Base-by-base conservation (phyloP, 2,113 vertebrate species). In the Crotalus helleri region DNA sequence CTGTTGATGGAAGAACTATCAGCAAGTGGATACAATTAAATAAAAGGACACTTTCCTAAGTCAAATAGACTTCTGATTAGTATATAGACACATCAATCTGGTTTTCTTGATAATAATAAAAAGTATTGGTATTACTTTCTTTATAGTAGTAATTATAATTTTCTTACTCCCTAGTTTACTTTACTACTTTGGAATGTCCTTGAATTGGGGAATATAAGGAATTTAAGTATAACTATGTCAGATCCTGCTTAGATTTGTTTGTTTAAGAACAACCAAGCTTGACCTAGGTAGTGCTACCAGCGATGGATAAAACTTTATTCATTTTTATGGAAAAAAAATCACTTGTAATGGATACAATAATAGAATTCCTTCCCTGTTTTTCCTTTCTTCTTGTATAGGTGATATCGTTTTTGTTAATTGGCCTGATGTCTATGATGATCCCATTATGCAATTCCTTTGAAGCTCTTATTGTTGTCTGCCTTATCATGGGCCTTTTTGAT, bases 391-490 rank as follows among this genome's bases (percentile, higher is more conserved):
- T 1, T 61, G 1, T 94, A 93, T 93, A 99, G 99, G 99, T 99
- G 19, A 57, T 97, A 3, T 99, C 99, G 1, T 99, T 99, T 96
- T 92, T 99, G 55, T 98, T 99, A 92, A 99, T 99, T 7, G 99
- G 99, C 44, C 33, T 99, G 95, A 99, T 99, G 99, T 99, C 99
- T 61, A 99, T 99, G 98, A 99, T 99, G 99, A 99, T 99, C 91
- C 99, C 99, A 0, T 93, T 99, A 93, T 99, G 99, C 94, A 17
- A 97, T 0, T 64, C 97, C 94, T 99, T 99, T 1, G 98, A 98
- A 0, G 98, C 97, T 7, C 98, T 99, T 57, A 98, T 99, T 0
- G 98, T 98, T 0, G 99, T 99, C 85, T 99, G 99, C 93, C 98
- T 99, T 93, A 96, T 99, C 91, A 99, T 99, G 99, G 99, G 99